Conservation (phyloP, 1,140 invertebrate species). For the Drosophila orosa region DNA sequence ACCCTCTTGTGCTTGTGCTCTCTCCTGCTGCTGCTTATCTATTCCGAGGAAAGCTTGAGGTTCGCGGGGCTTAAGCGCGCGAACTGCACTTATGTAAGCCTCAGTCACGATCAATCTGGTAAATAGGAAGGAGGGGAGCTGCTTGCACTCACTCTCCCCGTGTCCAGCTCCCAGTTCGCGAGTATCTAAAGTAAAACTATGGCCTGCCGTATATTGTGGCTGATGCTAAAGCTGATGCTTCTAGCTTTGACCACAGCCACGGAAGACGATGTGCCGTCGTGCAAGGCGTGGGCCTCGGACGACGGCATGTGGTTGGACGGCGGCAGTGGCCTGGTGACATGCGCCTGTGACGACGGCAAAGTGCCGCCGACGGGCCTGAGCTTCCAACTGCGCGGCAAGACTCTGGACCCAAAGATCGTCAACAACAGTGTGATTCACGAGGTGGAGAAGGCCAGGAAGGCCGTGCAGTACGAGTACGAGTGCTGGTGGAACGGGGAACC, state of each 20-base stretch:
- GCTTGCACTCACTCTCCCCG: not conserved
- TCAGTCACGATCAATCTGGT: too few species aligned
- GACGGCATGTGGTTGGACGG: not conserved
- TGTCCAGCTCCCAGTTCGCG: not conserved
- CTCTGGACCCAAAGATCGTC: not conserved
- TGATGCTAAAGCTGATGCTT: slow-evolving; percentile 1
- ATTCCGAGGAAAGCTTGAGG: not conserved
- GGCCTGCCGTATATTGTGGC: not conserved
- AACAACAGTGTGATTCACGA: not conserved
- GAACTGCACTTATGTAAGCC: not conserved
- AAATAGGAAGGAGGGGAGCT: not conserved
- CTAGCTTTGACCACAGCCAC: not conserved
- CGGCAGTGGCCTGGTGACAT: not conserved
- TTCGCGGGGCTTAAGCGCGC: not conserved
- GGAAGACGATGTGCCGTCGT: not conserved
- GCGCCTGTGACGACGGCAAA: not conserved
- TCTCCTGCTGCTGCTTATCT: slow-evolving; percentile 1
- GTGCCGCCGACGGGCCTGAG: not conserved
- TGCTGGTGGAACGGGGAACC: not conserved
- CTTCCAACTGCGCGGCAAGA: too few species aligned
- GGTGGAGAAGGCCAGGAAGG: not conserved
- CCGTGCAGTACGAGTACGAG: not conserved
- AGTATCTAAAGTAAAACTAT: not conserved
- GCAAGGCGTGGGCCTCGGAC: not conserved
- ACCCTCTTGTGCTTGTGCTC: not conserved